Conservation (phyloP, 2,797 vertebrate genomes). For the Lagodon rhomboides region DNA sequence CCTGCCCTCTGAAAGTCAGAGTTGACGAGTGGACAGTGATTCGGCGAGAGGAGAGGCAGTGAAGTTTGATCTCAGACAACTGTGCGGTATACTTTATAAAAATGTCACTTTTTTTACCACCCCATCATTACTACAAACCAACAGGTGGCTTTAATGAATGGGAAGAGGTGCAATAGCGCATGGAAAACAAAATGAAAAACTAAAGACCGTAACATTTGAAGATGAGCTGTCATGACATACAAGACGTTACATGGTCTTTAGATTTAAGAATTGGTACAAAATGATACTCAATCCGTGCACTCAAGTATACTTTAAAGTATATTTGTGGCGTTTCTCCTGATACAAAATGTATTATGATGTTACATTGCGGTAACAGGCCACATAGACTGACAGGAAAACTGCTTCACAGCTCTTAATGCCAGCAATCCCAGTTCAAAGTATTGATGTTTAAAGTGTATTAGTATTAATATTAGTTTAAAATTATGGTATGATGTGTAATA, state of each 20-base stretch:
- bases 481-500: not conserved
- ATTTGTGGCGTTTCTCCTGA: too few relatives aligned
- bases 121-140: not conserved
- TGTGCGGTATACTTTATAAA: not conserved
- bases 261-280: not conserved
- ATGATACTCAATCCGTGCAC: too few relatives aligned
- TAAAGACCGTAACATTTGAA: not conserved
- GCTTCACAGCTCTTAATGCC: not conserved
- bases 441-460: not conserved
- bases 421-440: not conserved
- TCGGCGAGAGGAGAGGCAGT: constrained; percentile 22
- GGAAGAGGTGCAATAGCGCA: not conserved
- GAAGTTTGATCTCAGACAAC: constrained; percentile 33
- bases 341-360: not conserved
- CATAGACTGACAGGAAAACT: not conserved
- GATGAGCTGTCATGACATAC: not conserved
- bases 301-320: too few relatives aligned
- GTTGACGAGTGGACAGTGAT: constrained; percentile 30
- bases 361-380: not conserved
- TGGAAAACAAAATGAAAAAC: not conserved
- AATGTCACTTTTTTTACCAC: not conserved
- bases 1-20: constrained; percentile 33
- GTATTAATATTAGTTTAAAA: not conserved
- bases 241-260: not conserved
- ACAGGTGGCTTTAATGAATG: constrained; percentile 4